These are phyloP conservation scores for Drosophila leonis DNA, from an alignment of 2,888 invertebrate genomes.

Conservation along the genomic window DNA sequence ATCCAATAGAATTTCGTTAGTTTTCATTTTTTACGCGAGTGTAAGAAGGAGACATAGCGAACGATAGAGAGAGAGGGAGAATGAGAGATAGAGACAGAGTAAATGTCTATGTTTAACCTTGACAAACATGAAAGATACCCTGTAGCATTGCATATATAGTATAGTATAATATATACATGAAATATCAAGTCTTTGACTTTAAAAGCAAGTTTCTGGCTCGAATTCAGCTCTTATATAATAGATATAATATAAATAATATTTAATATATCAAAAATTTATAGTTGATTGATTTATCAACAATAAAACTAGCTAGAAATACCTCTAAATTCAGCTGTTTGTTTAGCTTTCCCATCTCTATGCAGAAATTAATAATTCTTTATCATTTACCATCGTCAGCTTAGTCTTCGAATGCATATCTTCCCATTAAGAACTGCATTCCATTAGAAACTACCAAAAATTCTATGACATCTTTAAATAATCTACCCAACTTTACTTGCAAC, in stretches of 20 bases:
- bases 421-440: background rate
- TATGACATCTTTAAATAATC: background rate
- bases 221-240: too few species aligned
- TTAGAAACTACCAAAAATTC: background rate
- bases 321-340: too few species aligned
- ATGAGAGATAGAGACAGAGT: background rate
- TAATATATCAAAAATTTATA: too few species aligned
- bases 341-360: too few species aligned
- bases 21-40: background rate
- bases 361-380: too few species aligned
- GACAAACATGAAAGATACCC: slow-evolving; percentile 41
- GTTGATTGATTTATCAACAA: too few species aligned
- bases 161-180: background rate
- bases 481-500: background rate
- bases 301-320: too few species aligned
- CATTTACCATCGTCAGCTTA: too few species aligned
- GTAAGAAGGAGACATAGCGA: background rate
- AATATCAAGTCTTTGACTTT: background rate
- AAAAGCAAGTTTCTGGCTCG: background rate
- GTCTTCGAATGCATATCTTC: too few species aligned
- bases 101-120: slow-evolving; percentile 35
- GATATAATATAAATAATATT: too few species aligned
- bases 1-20: slow-evolving; percentile 34
- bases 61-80: background rate
- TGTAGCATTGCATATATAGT: background rate